Conservation (phyloP, 2,888 invertebrate genomes). For the Lepidocyrtoides sp. region DNA sequence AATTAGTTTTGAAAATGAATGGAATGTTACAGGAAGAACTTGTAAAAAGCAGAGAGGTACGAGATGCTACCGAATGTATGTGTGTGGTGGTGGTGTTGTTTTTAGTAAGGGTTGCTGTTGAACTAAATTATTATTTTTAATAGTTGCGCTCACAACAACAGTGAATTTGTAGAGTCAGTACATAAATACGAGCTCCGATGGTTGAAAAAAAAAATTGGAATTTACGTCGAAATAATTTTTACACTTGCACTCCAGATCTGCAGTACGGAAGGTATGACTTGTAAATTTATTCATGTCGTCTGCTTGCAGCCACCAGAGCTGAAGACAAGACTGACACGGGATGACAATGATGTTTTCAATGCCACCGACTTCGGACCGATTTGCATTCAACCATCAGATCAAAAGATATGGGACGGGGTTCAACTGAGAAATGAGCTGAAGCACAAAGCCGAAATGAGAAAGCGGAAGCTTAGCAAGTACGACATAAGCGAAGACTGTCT, state of each 20-base stretch:
- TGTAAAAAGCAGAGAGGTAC: too few species aligned
- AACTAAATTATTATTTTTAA: too few species aligned
- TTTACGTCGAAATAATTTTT: background rate
- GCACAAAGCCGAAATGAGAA: conserved; percentile 81
- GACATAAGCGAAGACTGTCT: conserved; percentile 86
- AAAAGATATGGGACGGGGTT: conserved; percentile 86
- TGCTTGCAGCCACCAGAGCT: conserved; percentile 85
- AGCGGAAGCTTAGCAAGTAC: conserved; percentile 86
- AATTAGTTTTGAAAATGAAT: too few species aligned
- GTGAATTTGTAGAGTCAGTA: too few species aligned
- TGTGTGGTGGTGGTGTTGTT: too few species aligned
- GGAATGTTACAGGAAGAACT: too few species aligned
- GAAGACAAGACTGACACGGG: conserved; percentile 62
- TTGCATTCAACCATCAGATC: conserved; percentile 86
- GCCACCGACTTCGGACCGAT: conserved; percentile 86
- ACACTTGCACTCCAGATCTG: too few species aligned
- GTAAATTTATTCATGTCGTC: background rate
- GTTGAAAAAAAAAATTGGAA: too few species aligned
- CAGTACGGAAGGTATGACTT: background rate
- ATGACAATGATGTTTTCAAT: conserved; percentile 85
- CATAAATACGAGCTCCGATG: too few species aligned
- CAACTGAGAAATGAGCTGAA: conserved; percentile 75
- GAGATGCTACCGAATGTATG: too few species aligned
- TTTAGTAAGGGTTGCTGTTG: too few species aligned
- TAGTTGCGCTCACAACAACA: too few species aligned